Evolutionary conservation across 2,113 vertebrate species (phyloP), one percentile per base, ranked within the genome.

Genomic region (Sisor rabdophorus): DNA sequence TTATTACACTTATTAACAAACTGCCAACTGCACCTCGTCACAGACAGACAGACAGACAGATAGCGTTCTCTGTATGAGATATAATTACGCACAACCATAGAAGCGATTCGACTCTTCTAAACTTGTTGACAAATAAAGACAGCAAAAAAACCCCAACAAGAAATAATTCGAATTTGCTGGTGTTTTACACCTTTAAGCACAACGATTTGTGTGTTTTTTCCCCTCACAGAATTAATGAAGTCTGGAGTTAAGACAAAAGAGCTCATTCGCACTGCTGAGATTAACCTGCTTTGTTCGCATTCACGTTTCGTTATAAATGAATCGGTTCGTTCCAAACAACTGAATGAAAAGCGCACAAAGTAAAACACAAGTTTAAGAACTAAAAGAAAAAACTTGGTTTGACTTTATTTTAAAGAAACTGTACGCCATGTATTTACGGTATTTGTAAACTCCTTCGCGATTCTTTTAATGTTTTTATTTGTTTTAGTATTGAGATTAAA

Each of bases 191-290:
- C 2, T 48, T 3, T 26, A 67, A 68, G 19, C 44, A 28, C 65
- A 28, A 11, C 22, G 47, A 50, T 16, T 17, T 19, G 5, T 48
- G 48, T 17, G 20, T 47, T 24, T 10, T 15, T 17, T 15, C 15
- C n/a, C 15, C 50, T 19, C 7, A 15, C 32, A 19, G 28, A 1
- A 68, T 68, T 44, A 68, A 68, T 52, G 65, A 68, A 50, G 24
- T 50, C 22, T 68, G 47, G 47, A 68, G 47, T 68, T 68, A 2
- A 68, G 65, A 68, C 44, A 68, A 50, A 52, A 68, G 47, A 68
- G 65, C 44, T 68, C 8, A 68, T 24, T 52, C 8, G 22, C 65
- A 11, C 22, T 50, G 44, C 15, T 6, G 44, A 68, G 44, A 28
- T 52, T 52, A 68, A 47, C 64, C 64, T 22, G 64, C 44, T 24